Base-by-base conservation (phyloP, 2,888 invertebrate species). In the Taenaris catops region DNA sequence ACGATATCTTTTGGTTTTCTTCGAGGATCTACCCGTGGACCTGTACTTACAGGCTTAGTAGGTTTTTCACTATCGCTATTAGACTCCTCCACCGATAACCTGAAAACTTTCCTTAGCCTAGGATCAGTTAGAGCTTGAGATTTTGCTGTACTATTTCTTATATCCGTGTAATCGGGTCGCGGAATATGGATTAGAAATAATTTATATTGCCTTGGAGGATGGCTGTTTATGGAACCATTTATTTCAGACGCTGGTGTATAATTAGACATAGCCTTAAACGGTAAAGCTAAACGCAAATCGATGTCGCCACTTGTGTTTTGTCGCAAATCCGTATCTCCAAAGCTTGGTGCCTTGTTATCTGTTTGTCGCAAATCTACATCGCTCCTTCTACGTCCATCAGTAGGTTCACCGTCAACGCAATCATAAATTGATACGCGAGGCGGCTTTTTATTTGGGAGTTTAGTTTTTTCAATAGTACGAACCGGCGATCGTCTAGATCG, bases 211-310 rank as follows among this genome's bases (percentile, higher is more conserved):
- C 96, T 91, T 0, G 93, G 93, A 0, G 91, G 90, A 64, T 96
- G 95, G 21, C 93, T 92, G 31, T 91, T 91, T 24, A 94, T 89
- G 18, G 94, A 94, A 4, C 93, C 96, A 59, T 95, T 94, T 42
- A 96, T 95, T 83, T 96, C 96, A 0, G 92, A 93, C 11, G 95
- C 95, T 0, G 96, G 95, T 6, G 92, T 90, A 63, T 94, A 95
- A 51, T 93, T 91, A n/a, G 93, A 91, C 26, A 93, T 91, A 4
- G 93, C 91, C 65, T 95, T 94, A 58, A 95, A 95, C 0, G 95
- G 94, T 37, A 93, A 68, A 11, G 89, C 89, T 50, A 94, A 73
- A 10, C 95, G 89, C 45, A 96, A 88, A 73, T 95, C 96, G 17
- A 93, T 90, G 58, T 96, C 95, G 5, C 89, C 87, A 51, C 83